Evolutionary conservation across 2,888 invertebrate genomes (phyloP).

Genomic region (Acrobeloides nanus): DNA sequence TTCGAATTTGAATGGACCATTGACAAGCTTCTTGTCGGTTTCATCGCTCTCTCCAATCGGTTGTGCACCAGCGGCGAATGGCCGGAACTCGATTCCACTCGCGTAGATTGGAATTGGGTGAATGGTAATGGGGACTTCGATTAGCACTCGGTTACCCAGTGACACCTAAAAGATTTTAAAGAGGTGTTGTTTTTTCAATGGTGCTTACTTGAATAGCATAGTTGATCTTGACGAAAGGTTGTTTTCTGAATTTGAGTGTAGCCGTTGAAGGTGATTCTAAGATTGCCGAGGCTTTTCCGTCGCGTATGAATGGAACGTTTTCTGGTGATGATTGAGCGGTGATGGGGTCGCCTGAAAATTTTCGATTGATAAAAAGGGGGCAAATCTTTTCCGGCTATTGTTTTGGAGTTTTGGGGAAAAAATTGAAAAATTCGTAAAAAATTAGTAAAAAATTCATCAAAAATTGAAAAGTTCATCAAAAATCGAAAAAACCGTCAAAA

Average conservation of each 20-base stretch:
- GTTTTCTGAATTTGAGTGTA: conserved; percentile 20
- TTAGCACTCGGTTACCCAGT: conserved; percentile 18
- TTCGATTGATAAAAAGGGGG: too few species aligned
- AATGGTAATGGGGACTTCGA: conserved; percentile 23
- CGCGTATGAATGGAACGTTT: conserved; percentile 7
- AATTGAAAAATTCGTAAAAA: too few species aligned
- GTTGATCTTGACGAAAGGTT: conserved; percentile 23
- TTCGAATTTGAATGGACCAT: conserved; percentile 18
- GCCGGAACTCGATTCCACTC: conserved; percentile 16
- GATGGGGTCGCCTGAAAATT: too few species aligned
- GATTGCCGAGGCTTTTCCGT: conserved; percentile 13
- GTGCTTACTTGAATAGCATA: conserved; percentile 23
- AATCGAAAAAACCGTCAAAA: too few species aligned
- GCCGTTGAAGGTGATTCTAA: conserved; percentile 27
- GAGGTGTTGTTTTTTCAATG: too few species aligned
- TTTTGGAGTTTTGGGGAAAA: too few species aligned
- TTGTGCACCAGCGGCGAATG: conserved; percentile 24
- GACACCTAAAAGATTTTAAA: conserved; percentile 23
- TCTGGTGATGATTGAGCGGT: conserved; percentile 6
- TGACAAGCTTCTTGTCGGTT: conserved; percentile 18
- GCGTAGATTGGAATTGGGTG: conserved; percentile 27
- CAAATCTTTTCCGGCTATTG: too few species aligned
- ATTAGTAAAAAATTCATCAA: too few species aligned
- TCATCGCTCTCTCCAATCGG: conserved; percentile 23
- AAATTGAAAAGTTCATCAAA: too few species aligned